Evolutionary conservation across 2,888 invertebrate species (phyloP).

Genomic region (Baronia brevicornis): DNA sequence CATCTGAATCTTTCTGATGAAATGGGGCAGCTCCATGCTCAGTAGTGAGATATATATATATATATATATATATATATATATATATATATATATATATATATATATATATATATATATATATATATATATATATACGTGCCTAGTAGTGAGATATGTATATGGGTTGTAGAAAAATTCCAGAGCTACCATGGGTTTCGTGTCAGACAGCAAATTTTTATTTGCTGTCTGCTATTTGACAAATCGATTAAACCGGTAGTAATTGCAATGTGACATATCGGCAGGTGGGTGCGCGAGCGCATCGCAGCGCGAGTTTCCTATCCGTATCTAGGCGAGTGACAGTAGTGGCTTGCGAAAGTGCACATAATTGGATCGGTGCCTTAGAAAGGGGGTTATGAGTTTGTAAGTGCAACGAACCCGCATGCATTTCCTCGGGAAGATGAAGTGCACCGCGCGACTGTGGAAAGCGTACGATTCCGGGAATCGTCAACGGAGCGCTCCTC

Average conservation of each 20-base stretch:
- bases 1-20: too few relatives aligned
- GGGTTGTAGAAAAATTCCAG: too few relatives aligned
- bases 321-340: conserved; percentile 75
- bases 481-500: conserved; percentile 34
- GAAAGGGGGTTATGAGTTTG: conserved; percentile 77
- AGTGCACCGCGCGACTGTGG: conserved; percentile 48
- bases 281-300: conserved; percentile 59
- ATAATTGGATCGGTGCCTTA: conserved; percentile 75
- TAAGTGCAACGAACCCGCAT: conserved; percentile 72
- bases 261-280: conserved; percentile 30
- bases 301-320: conserved; percentile 66
- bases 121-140: too few relatives aligned
- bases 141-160: too few relatives aligned
- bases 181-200: too few relatives aligned
- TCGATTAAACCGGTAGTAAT: conserved; percentile 30
- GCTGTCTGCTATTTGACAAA: too few relatives aligned
- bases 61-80: too few relatives aligned
- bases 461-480: conserved; percentile 70
- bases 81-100: too few relatives aligned
- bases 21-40: too few relatives aligned
- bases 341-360: conserved; percentile 75
- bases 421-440: conserved; percentile 72
- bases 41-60: too few relatives aligned
- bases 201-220: too few relatives aligned
- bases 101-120: too few relatives aligned